Base-by-base conservation (phyloP, 1,140 invertebrate genomes). In the Chelonus insularis region DNA sequence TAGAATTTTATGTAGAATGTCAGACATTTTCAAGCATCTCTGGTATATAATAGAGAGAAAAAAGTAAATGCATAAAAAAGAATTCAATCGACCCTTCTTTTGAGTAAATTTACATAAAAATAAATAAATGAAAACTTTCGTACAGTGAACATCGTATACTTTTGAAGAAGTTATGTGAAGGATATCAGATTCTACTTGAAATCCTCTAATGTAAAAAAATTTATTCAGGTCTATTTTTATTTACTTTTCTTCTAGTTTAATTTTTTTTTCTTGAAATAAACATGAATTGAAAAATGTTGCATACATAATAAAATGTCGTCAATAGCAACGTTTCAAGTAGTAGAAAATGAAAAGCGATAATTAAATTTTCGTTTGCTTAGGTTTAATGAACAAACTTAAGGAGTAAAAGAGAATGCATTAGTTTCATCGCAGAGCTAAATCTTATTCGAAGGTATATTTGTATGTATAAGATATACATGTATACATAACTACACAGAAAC, bases 71-170 rank as follows among this genome's bases (percentile, higher is more conserved):
- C 7, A 7, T 3, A 29, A 29, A 29, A 29, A 7, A 7, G 25
- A 29, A 29, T 37, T 37, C 36, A 29, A 29, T 29, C 25, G 25
- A 29, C 25, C 25, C 7, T 4, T 18, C 29, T 36, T 29, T 21
- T 9, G 39, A 50, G 57, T 23, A 23, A 58, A 58, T 58, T 58
- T 58, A 41, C 57, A 58, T 50, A n/a, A 25, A 29, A 50, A 58
- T 47, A 58, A 48, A 48, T 29, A 18, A 29, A 43, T n/a, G 43
- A 14, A 57, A 12, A 23, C 21, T 34, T 34, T 29, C 16, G 20
- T 37, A 36, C 18, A 50, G 45, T 20, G 25, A 29, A 45, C 23
- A 29, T 32, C 34, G 25, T 29, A 29, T 7, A 29, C 7, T 29
- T 29, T 29, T 4, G 25, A 29, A 4, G 25, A 4, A 7, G 3